Base-by-base conservation (phyloP, 2,113 vertebrate species). In the Marmota monax region DNA sequence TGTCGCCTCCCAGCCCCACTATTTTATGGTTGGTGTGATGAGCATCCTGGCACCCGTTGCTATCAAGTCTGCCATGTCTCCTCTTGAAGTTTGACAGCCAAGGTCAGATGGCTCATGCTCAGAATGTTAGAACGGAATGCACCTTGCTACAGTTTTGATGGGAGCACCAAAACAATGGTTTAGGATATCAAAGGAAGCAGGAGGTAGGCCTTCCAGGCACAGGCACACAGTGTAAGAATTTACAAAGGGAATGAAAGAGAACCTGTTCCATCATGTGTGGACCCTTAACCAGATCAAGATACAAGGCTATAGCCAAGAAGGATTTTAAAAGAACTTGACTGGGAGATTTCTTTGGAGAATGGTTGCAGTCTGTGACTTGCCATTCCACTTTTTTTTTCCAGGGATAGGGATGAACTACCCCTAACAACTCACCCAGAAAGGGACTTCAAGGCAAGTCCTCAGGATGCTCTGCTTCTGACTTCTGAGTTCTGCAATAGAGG, bases 291-390 rank as follows among this genome's bases (percentile, higher is more conserved):
- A 91, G 82, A 80, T 90, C 48, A 86, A 86, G 42, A n/a, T 23
- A 79, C 42, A 92, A 90, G 87, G 88, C 20, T 74, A 42, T 3
- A 23, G 58, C 69, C n/a, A 92, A 96, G 65, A 65, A 91, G 84
- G 16, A 39, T 83, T 53, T 86, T 63, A 84, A 93, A 48, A 83
- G n/a, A 93, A 34, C 18, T 20, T 69, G 69, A 25, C 14, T 79
- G 53, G 48, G 45, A 58, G 23, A 45, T 78, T 73, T 89, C 83
- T 74, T 92, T 37, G 34, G 18, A n/a, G 51, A 80, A 12, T 37
- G 23, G 23, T 22, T 90, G 13, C 13, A 13, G 39, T 20, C 45
- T 89, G 7, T 17, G 37, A 94, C 29, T 84, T n/a, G n/a, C 39
- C 39, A 34, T 23, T 3, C 10, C 9, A 9, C 34, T 42, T 5